A percentile compares a stretch with the other conserved stretches of the same genome.
phyloP scores from a whole-genome alignment of 2,113 vertebrate species.

The Tauraco erythrolophus region DNA sequence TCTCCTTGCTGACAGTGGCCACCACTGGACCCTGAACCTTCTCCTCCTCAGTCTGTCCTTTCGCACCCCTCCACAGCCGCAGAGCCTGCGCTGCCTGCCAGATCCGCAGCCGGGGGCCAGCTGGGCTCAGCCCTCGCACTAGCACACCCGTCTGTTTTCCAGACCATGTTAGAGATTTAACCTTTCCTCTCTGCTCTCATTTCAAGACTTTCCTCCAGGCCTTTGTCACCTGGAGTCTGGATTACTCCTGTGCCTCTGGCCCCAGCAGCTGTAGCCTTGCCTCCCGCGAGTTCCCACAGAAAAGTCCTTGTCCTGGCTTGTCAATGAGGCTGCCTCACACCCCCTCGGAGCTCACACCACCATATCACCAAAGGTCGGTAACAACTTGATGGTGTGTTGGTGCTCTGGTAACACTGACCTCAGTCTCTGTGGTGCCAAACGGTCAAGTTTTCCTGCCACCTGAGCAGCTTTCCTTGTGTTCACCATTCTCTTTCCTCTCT shows the following conservation, averaged over 20 bases:
- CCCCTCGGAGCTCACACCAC: accelerated
- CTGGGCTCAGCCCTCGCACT: neutral
- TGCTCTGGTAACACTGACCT: neutral
- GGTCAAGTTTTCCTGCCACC: neutral
- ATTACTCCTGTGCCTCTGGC: neutral
- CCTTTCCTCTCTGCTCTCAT: neutral
- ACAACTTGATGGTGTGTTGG: too few species aligned
- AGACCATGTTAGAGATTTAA: neutral
- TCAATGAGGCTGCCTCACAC: neutral
- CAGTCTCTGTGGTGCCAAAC: neutral
- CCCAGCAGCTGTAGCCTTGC: neutral
- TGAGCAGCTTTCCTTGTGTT: neutral
- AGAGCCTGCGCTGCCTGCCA: neutral
- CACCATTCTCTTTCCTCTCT: neutral
- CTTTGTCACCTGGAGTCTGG: neutral
- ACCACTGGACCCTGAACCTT: neutral
- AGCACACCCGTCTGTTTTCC: neutral
- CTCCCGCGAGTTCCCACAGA: neutral
- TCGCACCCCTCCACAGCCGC: neutral
- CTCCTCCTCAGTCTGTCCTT: neutral
- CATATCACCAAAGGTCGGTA: neutral
- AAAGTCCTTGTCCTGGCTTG: neutral
- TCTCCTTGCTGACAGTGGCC: neutral
- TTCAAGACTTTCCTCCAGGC: neutral
- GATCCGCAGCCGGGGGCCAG: accelerated